Evolutionary conservation across 2,113 vertebrate genomes (phyloP).

Genomic region (Coptodon bakossiorum): DNA sequence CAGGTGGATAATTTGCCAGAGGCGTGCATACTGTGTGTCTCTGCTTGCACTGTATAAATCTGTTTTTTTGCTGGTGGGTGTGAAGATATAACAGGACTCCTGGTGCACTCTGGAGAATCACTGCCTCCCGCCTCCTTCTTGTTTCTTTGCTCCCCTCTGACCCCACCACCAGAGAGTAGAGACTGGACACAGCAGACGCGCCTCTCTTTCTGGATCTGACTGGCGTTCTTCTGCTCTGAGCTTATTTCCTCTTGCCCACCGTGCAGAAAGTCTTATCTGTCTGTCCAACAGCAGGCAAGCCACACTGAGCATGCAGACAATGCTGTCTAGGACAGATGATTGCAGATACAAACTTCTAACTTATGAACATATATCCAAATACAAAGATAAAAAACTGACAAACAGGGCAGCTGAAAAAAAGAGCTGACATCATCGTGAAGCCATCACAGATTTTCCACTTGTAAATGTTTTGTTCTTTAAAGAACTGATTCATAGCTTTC

Average conservation of each 20-base stretch:
- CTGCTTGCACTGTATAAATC: neutral
- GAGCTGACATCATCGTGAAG: neutral
- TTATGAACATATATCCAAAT: constrained; percentile 3
- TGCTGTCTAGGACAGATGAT: neutral
- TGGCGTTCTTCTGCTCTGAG: constrained; percentile 29
- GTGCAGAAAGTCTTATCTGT: neutral
- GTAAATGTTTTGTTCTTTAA: neutral
- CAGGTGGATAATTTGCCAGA: constrained; percentile 36
- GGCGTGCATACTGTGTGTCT: neutral
- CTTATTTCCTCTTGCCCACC: constrained; percentile 15
- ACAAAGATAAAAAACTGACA: neutral
- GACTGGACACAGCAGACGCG: constrained; percentile 36
- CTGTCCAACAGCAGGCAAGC: neutral
- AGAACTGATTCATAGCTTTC: neutral
- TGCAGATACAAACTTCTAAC: constrained; percentile 26
- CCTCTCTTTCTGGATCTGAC: constrained; percentile 10
- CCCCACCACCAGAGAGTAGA: constrained; percentile 24
- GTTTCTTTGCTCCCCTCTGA: neutral
- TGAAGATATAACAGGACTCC: constrained; percentile 21
- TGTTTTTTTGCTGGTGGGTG: constrained; percentile 24
- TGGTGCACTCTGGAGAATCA: constrained; percentile 7
- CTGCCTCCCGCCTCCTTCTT: neutral
- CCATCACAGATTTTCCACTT: neutral
- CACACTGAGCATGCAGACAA: neutral
- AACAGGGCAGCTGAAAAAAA: neutral